Evolutionary conservation across 2,888 invertebrate species (phyloP).

Genomic region (Clunio marinus): DNA sequence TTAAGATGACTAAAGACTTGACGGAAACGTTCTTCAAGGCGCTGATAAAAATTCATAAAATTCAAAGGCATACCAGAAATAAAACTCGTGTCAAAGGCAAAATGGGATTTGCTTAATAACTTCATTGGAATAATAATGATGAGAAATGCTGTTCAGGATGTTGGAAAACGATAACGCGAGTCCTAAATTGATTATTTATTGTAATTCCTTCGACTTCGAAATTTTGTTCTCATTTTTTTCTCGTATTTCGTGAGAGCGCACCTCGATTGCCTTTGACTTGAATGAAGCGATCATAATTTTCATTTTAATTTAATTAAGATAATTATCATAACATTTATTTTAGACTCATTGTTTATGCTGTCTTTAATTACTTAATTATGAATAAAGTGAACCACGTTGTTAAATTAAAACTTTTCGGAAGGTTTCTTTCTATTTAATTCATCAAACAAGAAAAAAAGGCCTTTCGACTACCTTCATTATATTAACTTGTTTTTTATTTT

Average conservation of each 20-base stretch:
- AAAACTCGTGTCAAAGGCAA: constrained; percentile 14
- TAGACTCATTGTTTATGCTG: constrained; percentile 17
- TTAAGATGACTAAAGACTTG: neutral
- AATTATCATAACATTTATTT: constrained; percentile 27
- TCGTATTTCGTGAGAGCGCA: too few relatives aligned
- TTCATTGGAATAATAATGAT: neutral
- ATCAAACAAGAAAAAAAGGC: neutral
- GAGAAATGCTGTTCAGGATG: neutral
- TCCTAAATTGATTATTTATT: constrained; percentile 30
- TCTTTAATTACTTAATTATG: constrained; percentile 27
- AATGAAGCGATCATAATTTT: constrained; percentile 2
- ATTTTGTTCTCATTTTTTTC: too few relatives aligned
- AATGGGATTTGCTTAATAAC: constrained; percentile 5
- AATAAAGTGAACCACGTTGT: neutral
- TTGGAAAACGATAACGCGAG: neutral
- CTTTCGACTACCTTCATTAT: too few relatives aligned
- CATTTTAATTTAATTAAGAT: constrained; percentile 32
- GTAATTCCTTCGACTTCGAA: neutral
- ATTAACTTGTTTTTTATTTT: too few relatives aligned
- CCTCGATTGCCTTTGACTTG: neutral
- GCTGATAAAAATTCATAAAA: neutral
- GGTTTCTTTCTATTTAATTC: neutral
- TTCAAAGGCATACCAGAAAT: neutral
- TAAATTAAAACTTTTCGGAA: neutral
- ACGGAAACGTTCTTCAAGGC: neutral